Evolutionary conservation across 2,888 invertebrate species (phyloP), one percentile per base, ranked within the genome.

Genomic region (Agrochola circellaris): DNA sequence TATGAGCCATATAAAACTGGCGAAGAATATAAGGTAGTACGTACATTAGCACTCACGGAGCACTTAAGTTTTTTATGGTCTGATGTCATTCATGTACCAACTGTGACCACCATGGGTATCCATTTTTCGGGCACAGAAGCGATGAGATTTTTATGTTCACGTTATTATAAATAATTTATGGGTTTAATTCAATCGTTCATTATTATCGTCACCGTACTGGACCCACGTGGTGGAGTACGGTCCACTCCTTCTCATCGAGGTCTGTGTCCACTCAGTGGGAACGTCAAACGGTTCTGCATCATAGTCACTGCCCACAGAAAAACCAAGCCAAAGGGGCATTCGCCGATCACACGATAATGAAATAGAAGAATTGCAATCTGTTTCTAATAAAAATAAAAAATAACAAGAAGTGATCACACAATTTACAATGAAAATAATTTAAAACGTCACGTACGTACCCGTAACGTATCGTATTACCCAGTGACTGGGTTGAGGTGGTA

Each of bases 31-130:
- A 81, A 68, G 75, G 75, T 30, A 67, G 42, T 73, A 70, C n/a
- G 6, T 58, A 68, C 42, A 73, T 73, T 72, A 69, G 65, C 80
- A 82, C 88, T 81, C 83, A 82, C 61, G 56, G 60, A 82, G 88
- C 89, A 88, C 88, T 88, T 86, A 79, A 69, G 69, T 38, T 69
- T 89, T 89, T 88, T 89, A 87, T 84, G 78, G 64, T 34, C 72
- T 38, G 54, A 73, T 76, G 73, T 83, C 74, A 64, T 56, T 58
- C 82, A n/a, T 79, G 77, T 86, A 71, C 81, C 81, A 75, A 84
- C 88, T 81, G 84, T 79, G 87, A 75, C 72, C 75, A 81, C 70
- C 86, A 81, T 58, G 75, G 66, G 65, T 73, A 77, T 65, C 74
- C 78, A 85, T 85, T 81, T 88, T 86, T 83, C 61, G 85, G 77